Evolutionary conservation across 2,888 invertebrate species (phyloP).

Genomic region (Lottia scabra): DNA sequence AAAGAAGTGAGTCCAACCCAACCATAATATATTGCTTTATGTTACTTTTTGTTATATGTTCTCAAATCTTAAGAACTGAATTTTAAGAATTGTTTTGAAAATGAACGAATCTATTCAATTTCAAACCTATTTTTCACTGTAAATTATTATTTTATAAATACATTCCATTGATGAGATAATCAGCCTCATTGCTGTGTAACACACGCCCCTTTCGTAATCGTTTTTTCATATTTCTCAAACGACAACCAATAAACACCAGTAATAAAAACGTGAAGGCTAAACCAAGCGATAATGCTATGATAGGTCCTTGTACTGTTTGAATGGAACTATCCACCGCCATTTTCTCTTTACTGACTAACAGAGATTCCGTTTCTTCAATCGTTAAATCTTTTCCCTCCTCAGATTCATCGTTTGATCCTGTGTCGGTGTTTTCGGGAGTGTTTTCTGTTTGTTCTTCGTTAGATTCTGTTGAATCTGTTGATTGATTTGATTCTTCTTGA

Average conservation of each 20-base stretch:
- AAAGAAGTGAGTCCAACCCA: no score
- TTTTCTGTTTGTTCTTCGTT: conserved; percentile 14
- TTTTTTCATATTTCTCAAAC: conserved; percentile 80
- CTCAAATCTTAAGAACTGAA: no score
- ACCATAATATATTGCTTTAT: no score
- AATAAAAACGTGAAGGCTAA: conserved; percentile 84
- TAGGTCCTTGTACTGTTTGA: conserved; percentile 57
- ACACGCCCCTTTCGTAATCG: conserved; percentile 83
- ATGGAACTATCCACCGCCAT: conserved; percentile 45
- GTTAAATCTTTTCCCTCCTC: neutral
- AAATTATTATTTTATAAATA: conserved; percentile 80
- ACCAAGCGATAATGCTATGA: conserved; percentile 72
- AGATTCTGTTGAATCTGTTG: conserved; percentile 1
- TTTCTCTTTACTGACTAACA: conserved; percentile 24
- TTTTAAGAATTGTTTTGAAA: no score
- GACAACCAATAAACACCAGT: conserved; percentile 84
- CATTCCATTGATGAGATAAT: conserved; percentile 98
- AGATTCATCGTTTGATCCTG: neutral
- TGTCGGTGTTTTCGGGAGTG: conserved; percentile 5
- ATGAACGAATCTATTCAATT: no score
- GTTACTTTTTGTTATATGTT: no score
- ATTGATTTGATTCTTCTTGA: neutral
- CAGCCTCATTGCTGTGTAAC: conserved; percentile 90
- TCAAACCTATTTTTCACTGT: no score
- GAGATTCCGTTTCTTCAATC: neutral